Conservation (phyloP, 2,888 invertebrate species). For the Dermolepida albohirtum region DNA sequence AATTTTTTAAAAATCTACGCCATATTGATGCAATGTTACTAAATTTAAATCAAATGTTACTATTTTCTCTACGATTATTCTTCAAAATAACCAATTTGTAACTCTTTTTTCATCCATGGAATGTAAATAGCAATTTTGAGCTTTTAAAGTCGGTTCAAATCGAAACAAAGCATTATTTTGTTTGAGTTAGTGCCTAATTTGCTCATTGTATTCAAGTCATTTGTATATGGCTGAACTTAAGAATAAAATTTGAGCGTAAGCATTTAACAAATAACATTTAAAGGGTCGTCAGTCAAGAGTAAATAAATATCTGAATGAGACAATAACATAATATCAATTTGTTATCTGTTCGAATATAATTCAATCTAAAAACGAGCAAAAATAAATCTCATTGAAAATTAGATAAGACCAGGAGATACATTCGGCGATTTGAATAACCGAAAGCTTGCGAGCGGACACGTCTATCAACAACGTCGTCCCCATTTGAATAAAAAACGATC, state of each 20-base stretch:
- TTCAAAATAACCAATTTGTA: too few relatives aligned
- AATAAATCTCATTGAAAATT: slow-evolving; percentile 59
- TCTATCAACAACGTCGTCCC: slow-evolving; percentile 56
- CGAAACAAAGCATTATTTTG: too few relatives aligned
- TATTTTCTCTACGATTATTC: too few relatives aligned
- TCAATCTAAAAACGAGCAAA: slow-evolving; percentile 60
- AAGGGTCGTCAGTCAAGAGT: slow-evolving; percentile 24
- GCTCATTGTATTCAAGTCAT: too few relatives aligned
- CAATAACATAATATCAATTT: slow-evolving; percentile 60
- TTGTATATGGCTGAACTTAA: too few relatives aligned
- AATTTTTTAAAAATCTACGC: too few relatives aligned
- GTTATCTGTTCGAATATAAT: slow-evolving; percentile 61
- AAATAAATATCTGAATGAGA: slow-evolving; percentile 33
- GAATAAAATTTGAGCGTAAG: neutral
- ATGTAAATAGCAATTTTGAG: too few relatives aligned
- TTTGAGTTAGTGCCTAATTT: too few relatives aligned
- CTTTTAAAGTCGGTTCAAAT: too few relatives aligned
- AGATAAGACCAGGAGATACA: slow-evolving; percentile 60
- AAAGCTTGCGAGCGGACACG: slow-evolving; percentile 60
- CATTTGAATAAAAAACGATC: slow-evolving; percentile 62
- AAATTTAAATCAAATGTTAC: too few relatives aligned
- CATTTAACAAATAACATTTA: slow-evolving; percentile 4
- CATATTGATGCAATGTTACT: too few relatives aligned
- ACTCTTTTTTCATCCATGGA: too few relatives aligned
- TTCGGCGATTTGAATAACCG: slow-evolving; percentile 57